These are phyloP conservation scores for Sycobia sp. DNA, from an alignment of 1,140 invertebrate species.

Conservation along the genomic window DNA sequence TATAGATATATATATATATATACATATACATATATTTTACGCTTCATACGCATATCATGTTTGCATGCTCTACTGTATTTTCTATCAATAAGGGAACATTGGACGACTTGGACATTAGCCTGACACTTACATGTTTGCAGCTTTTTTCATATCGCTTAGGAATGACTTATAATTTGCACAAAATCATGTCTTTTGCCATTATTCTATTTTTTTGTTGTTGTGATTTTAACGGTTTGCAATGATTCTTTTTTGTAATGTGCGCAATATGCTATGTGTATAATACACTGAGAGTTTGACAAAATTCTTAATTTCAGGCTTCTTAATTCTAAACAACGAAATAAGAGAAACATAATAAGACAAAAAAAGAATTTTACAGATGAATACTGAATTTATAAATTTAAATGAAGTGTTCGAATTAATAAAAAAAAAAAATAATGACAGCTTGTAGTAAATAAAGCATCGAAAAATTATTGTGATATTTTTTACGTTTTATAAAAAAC, in stretches of 20 bases:
- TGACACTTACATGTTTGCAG: background rate
- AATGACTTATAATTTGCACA: constrained; percentile 9
- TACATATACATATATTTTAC: no score
- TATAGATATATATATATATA: no score
- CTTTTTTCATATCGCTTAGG: background rate
- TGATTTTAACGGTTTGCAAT: background rate
- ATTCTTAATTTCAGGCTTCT: no score
- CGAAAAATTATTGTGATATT: constrained; percentile 13
- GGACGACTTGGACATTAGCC: background rate
- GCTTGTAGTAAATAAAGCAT: constrained; percentile 6
- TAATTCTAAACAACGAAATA: no score
- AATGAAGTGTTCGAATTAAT: no score
- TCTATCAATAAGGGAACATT: constrained; percentile 14
- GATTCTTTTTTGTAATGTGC: no score
- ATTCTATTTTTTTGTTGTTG: background rate
- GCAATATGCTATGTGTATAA: no score
- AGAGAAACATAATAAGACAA: no score
- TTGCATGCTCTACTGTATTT: constrained; percentile 18
- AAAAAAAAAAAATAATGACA: background rate
- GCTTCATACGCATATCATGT: constrained; percentile 3
- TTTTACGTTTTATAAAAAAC: constrained; percentile 15
- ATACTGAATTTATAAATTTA: no score
- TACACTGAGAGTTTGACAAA: no score
- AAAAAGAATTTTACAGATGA: no score
- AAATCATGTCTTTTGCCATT: background rate